phyloP scores from a whole-genome alignment of 2,888 invertebrate genomes.

The Tetragonula carbonaria region DNA sequence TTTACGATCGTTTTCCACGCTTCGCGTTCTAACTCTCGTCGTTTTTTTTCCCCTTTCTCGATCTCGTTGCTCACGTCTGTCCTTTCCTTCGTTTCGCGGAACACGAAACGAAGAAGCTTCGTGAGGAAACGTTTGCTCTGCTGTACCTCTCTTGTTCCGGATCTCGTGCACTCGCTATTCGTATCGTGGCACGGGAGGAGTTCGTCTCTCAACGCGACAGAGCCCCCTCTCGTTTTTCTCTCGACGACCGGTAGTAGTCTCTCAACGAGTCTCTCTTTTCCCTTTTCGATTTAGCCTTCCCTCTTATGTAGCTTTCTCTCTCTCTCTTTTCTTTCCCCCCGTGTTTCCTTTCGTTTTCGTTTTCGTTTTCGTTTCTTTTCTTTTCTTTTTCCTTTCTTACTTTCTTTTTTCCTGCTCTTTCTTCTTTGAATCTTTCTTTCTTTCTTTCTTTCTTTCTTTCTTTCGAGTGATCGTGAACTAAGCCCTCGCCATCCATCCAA shows the following conservation, averaged over 20 bases:
- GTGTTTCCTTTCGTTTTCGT: neutral
- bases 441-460: neutral
- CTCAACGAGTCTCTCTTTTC: neutral
- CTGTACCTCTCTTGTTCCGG: too few relatives aligned
- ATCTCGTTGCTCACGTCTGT: slow-evolving; percentile 2
- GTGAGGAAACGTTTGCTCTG: too few relatives aligned
- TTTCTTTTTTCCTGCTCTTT: neutral
- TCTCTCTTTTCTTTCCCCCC: neutral
- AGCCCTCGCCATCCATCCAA: slow-evolving; percentile 79
- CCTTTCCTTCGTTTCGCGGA: neutral
- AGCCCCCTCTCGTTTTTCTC: neutral
- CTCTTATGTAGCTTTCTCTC: neutral
- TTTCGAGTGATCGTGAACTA: slow-evolving; percentile 68
- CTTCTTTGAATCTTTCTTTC: slow-evolving; percentile 11
- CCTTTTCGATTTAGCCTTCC: neutral
- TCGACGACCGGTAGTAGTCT: too few relatives aligned
- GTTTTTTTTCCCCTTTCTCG: neutral
- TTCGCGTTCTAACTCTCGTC: neutral
- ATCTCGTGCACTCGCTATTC: too few relatives aligned
- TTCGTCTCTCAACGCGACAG: neutral
- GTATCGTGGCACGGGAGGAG: neutral
- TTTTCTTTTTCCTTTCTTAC: neutral
- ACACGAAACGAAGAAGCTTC: too few relatives aligned
- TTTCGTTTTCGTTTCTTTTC: neutral
- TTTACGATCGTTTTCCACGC: neutral